These are phyloP conservation scores for Schrankia costaestrigalis DNA, from an alignment of 2,888 invertebrate species.

Conservation along the genomic window DNA sequence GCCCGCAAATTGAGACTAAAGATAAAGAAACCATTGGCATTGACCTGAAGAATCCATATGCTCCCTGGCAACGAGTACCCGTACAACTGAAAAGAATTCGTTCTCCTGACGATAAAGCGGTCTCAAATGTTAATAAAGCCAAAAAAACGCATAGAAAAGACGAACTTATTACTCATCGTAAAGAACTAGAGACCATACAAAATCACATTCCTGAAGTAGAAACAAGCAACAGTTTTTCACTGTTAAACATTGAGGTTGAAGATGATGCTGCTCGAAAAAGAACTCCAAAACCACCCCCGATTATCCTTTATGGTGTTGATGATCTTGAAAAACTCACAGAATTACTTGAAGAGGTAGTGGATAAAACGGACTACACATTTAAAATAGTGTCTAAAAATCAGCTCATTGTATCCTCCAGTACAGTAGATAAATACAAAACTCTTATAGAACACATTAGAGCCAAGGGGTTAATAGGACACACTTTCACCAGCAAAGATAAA, in stretches of 20 bases:
- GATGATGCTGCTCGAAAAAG: background rate
- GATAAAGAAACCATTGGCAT: too few relatives aligned
- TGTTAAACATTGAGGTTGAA: background rate
- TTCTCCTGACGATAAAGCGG: background rate
- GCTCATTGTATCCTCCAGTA: background rate
- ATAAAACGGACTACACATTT: background rate
- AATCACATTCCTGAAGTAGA: background rate
- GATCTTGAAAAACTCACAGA: background rate
- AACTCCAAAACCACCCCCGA: constrained; percentile 2
- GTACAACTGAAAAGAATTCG: too few relatives aligned
- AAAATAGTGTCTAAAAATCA: constrained; percentile 1
- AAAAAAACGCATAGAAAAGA: background rate
- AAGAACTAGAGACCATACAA: background rate
- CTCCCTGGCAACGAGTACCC: background rate
- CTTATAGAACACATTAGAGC: background rate
- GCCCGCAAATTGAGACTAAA: too few relatives aligned
- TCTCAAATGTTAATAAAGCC: background rate
- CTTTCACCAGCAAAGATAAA: background rate
- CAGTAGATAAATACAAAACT: background rate
- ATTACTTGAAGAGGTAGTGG: background rate
- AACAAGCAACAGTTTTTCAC: constrained; percentile 1
- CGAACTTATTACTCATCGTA: too few relatives aligned
- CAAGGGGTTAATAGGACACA: constrained; percentile 1
- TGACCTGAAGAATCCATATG: background rate
- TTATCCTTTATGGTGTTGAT: background rate